Evolutionary conservation across 2,797 vertebrate species (phyloP), one percentile per base, ranked within the genome.

Genomic region (Ceryle rudis): DNA sequence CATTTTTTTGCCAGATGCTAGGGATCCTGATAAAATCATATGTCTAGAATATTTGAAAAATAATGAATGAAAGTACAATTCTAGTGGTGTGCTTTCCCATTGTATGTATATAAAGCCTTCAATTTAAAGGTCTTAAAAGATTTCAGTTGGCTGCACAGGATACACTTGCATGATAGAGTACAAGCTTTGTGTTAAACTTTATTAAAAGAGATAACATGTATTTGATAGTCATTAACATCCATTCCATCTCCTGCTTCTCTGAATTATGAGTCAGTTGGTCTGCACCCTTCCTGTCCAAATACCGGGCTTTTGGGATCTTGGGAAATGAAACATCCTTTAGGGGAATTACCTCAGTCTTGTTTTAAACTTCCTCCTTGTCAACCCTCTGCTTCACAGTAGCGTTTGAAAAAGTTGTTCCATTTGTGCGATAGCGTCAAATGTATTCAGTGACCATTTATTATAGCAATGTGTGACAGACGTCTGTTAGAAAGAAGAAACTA

Each of bases 1-100:
- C 28, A 23, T 85, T 95, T 95, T 95, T 69, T 87, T 44, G 6
- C 26, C 79, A 91, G 55, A 57, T 84, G 37, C 74, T 82, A 71
- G 61, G 87, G 93, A 80, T 93, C 33, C 74, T 44, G 57, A 64
- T 85, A 77, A 81, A 89, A 87, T 57, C 4, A 0, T 65, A 28
- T 39, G 31, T 69, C 8, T 46, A 69, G 19, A 82, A 80, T 75
- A 10, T 64, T 52, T 74, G 23, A 77, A 73, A 80, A 92, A 47
- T 46, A 87, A 22, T 29, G 13, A 82, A 67, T 67, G 29, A 39
- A 74, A 4, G 6, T 31, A 22, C 16, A 41, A 1, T 86, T 61
- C 11, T 80, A 72, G 37, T 0, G 0, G 5, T 60, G 9, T 46
- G 37, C 31, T 92, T 82, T 91, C 18, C 33, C 49, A 10, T 25